Conservation (phyloP, 2,888 invertebrate species). For the Falcaria lacertinaria region DNA sequence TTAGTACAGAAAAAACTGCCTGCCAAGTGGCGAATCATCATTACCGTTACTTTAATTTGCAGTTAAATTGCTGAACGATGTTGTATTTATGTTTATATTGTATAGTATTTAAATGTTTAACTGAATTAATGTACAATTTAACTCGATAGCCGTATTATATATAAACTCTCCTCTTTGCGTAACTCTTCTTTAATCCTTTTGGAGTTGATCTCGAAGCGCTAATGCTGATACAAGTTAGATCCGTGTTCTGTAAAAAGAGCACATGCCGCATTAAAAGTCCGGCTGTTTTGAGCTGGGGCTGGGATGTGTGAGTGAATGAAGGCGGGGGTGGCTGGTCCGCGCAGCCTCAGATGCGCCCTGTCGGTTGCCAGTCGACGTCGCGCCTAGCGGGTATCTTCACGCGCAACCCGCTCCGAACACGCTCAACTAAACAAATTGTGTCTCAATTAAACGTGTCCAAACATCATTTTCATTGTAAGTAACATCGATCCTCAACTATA, state of each 20-base stretch:
- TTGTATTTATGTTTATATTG: too few species aligned
- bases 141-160: too few species aligned
- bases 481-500: slow-evolving; percentile 19
- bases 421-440: slow-evolving; percentile 54
- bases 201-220: slow-evolving; percentile 43
- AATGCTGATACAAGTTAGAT: slow-evolving; percentile 41
- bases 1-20: too few species aligned
- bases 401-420: slow-evolving; percentile 41
- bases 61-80: too few species aligned
- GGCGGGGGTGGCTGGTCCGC: slow-evolving; percentile 64
- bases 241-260: slow-evolving; percentile 59
- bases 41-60: too few species aligned
- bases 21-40: too few species aligned
- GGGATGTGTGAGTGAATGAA: slow-evolving; percentile 68
- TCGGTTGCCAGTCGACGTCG: slow-evolving; percentile 64
- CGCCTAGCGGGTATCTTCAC: slow-evolving; percentile 59
- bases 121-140: too few species aligned
- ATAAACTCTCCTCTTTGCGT: slow-evolving; percentile 9
- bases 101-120: too few species aligned
- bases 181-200: slow-evolving; percentile 31
- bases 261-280: slow-evolving; percentile 72
- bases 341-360: slow-evolving; percentile 69
- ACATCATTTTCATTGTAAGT: slow-evolving; percentile 59
- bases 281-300: slow-evolving; percentile 67
- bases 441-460: slow-evolving; percentile 43